Evolutionary conservation across 2,888 invertebrate genomes (phyloP), one percentile per base, ranked within the genome.

Genomic region (Panorpa germanica): DNA sequence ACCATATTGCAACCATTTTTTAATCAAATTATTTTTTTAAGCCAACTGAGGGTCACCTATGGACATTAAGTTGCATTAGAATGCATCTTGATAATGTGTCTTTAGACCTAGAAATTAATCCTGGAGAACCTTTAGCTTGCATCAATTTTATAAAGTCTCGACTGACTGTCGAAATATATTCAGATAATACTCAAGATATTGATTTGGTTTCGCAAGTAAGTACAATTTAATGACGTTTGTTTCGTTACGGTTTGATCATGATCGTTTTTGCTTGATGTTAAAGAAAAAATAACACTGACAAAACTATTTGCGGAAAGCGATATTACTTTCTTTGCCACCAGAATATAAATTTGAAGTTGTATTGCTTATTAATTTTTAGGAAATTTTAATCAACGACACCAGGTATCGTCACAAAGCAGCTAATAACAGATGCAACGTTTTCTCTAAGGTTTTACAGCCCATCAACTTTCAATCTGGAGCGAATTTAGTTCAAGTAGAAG

Each of bases 131-230:
- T 5, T 58, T 95, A 26, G 85, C 88, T 2, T 80, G 80, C 43
- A 69, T 93, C 35, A 85, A 91, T 57, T 91, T 95, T 50, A 81
- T 91, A 39, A 81, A 80, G 52, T 91, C 91, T 0, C 68, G 74
- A 11, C 59, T 95, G 25, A 75, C 80, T 23, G 69, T 85, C 30
- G 90, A 91, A 49, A 73, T 76, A 4, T 76, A 73, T 48, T 86
- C 83, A 41, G 88, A 93, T 53, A 69, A 78, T 26, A 75, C 83
- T 9, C 86, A 85, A 53, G 91, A 91, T 45, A 70, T 93, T 29
- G 91, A 91, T 52, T 61, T 95, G 12, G 83, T 90, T 0, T 93
- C 91, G 0, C 82, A 82, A 54, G 90, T 64, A 30, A 52, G 54
- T 35, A 37, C 52, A 7, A 41, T 55, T n/a, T n/a, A n/a, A n/a